phyloP scores from a whole-genome alignment of 2,888 invertebrate species.

The Ochropacha duplaris region DNA sequence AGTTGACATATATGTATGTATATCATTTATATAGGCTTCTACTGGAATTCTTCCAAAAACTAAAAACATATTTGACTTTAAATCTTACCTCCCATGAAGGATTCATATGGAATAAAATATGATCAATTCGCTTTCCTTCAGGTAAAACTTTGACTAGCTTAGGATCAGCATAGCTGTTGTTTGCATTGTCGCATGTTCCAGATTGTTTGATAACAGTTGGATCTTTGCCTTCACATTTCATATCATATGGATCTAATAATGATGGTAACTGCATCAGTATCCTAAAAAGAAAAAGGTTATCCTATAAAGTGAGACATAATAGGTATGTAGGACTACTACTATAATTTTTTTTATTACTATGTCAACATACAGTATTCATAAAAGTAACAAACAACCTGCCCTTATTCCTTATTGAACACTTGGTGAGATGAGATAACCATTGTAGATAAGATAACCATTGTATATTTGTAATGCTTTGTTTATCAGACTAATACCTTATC shows the following conservation, averaged over 20 bases:
- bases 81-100: slow-evolving; percentile 54
- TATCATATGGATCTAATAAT: slow-evolving; percentile 60
- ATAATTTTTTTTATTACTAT: no score
- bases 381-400: no score
- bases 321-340: no score
- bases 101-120: slow-evolving; percentile 87
- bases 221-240: slow-evolving; percentile 39
- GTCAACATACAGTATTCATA: no score
- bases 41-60: not conserved
- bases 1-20: no score
- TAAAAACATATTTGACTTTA: not conserved
- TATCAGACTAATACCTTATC: no score
- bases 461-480: no score
- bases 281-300: slow-evolving; percentile 36
- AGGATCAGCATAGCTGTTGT: slow-evolving; percentile 91
- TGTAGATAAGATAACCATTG: no score
- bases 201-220: slow-evolving; percentile 34
- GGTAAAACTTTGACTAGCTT: slow-evolving; percentile 79
- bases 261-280: slow-evolving; percentile 74
- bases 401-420: no score
- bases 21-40: no score
- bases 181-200: slow-evolving; percentile 87
- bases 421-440: no score
- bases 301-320: not conserved
- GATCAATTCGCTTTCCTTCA: slow-evolving; percentile 95